Percentiles rank a stretch among this genome's conserved stretches.
Evolutionary conservation across 2,113 vertebrate genomes (phyloP).

Genomic region (Trematocara unimaculatum): DNA sequence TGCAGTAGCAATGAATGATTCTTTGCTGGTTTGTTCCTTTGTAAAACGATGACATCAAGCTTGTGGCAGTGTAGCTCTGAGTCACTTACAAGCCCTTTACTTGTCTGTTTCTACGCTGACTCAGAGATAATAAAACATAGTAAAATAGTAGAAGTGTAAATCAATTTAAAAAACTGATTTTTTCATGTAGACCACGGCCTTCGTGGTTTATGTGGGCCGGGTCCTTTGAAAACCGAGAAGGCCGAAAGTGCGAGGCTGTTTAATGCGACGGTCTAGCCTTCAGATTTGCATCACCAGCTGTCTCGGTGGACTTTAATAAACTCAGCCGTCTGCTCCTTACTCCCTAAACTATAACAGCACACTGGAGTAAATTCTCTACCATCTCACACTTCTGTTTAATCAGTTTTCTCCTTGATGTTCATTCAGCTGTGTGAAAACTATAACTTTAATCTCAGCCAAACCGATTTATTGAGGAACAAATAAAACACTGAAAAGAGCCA

Average conservation of each 20-base stretch:
- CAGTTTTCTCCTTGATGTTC: neutral
- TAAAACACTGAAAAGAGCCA: neutral
- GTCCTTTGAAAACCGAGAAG: neutral
- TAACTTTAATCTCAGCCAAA: neutral
- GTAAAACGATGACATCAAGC: neutral
- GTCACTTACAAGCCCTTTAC: neutral
- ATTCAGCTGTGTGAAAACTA: neutral
- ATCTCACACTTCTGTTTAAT: neutral
- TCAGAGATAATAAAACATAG: neutral
- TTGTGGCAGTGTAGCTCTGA: neutral
- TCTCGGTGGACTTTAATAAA: neutral
- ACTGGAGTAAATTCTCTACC: neutral
- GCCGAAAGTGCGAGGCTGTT: neutral
- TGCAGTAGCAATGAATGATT: neutral
- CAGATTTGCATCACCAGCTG: neutral
- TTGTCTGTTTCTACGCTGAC: neutral
- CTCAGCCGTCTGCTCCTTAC: neutral
- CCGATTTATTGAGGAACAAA: neutral
- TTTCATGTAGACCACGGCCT: rapidly evolving
- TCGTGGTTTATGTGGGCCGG: neutral
- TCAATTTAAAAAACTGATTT: neutral
- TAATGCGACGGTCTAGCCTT: neutral
- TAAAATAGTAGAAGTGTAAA: neutral
- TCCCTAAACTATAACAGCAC: neutral
- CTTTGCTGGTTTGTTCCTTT: neutral